Evolutionary conservation across 2,797 vertebrate species (phyloP).

Genomic region (Allobates femoralis): DNA sequence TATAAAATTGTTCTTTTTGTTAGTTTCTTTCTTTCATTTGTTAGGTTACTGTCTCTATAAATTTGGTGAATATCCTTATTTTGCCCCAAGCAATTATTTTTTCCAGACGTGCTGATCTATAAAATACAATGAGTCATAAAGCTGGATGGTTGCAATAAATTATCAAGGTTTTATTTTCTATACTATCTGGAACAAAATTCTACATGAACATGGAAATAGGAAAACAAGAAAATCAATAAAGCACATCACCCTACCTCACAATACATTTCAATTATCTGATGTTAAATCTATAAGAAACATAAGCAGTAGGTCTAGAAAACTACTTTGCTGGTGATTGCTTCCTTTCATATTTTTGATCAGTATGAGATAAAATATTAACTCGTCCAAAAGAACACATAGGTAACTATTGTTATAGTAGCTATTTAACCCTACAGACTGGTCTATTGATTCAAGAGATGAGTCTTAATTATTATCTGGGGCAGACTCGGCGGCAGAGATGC

Average conservation of each 20-base stretch:
- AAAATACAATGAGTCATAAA: constrained; percentile 7
- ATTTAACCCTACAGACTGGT: constrained; percentile 19
- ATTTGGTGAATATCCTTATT: background rate
- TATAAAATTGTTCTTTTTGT: background rate
- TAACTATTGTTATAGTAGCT: background rate
- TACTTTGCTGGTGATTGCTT: constrained; percentile 54
- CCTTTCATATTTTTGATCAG: constrained; percentile 30
- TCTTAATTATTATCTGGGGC: background rate
- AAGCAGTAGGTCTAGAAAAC: constrained; percentile 32
- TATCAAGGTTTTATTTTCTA: constrained; percentile 26
- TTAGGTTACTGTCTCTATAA: background rate
- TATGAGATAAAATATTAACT: constrained; percentile 28
- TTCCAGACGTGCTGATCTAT: background rate
- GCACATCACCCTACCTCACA: constrained; percentile 50
- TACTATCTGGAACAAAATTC: constrained; percentile 19
- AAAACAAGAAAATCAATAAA: constrained; percentile 59
- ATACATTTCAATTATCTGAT: constrained; percentile 61
- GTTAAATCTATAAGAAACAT: constrained; percentile 42
- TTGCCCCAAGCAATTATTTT: background rate
- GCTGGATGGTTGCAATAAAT: constrained; percentile 1
- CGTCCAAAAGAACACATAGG: background rate
- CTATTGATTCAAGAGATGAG: background rate
- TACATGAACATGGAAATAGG: constrained; percentile 45
- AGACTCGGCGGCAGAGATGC: background rate
- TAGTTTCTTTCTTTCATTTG: background rate